Evolutionary conservation across 2,888 invertebrate genomes (phyloP), one percentile per base, ranked within the genome.

Genomic region (Apoda limacodes): DNA sequence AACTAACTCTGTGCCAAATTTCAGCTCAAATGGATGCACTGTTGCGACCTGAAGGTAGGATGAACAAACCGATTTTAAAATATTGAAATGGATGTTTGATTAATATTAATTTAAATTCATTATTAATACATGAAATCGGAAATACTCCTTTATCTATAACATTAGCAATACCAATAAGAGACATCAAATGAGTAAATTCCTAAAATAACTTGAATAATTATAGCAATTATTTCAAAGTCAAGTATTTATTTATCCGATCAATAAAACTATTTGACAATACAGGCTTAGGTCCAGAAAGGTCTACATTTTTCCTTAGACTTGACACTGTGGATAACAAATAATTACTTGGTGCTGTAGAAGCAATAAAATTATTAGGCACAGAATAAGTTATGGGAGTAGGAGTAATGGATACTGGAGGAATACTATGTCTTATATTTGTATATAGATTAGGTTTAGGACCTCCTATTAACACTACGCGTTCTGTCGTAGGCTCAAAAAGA

Each of bases 191-290:
- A n/a, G n/a, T n/a, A n/a, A n/a, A n/a, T n/a, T n/a, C n/a, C n/a
- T n/a, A n/a, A n/a, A n/a, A n/a, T n/a, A n/a, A n/a, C n/a, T n/a
- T n/a, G n/a, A n/a, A n/a, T n/a, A n/a, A n/a, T n/a, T n/a, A n/a
- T n/a, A n/a, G n/a, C n/a, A n/a, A n/a, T 39, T 42, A 51, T 30
- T 50, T 52, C 45, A 60, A 76, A 24, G 48, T 56, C 37, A 80
- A 57, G 58, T 80, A 80, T 40, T 68, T 74, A 46, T 72, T 74
- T 17, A 78, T 71, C 34, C 62, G 69, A 39, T 66, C 57, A 14
- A 78, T 62, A 48, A 60, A 78, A 21, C 55, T 58, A 28, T 56
- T 49, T 0, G 69, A 65, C 4, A 78, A 43, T 2, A 70, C 44
- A 0, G 76, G 74, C 29, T 63, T 74, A 2, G 52, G 33, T 9